Conservation (phyloP, 2,113 vertebrate genomes). For the Poicephalus meyeri region DNA sequence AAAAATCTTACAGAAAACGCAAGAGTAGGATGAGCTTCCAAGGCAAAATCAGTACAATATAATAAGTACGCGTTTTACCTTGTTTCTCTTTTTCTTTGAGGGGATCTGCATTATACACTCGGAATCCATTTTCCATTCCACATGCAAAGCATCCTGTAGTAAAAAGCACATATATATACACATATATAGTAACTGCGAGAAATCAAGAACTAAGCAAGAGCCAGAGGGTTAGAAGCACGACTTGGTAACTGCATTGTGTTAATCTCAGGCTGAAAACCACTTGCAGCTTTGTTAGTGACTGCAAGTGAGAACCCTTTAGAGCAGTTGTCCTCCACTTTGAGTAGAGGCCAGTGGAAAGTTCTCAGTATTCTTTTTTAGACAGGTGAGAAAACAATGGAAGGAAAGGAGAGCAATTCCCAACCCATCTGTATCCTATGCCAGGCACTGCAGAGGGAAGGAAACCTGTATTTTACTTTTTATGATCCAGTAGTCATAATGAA, state of each 20-base stretch:
- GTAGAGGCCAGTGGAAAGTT: neutral
- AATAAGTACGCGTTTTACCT: conserved; percentile 78
- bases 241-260: neutral
- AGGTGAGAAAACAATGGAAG: neutral
- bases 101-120: conserved; percentile 98
- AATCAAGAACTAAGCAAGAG: neutral
- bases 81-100: conserved; percentile 99
- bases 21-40: neutral
- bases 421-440: neutral
- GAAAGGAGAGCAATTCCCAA: neutral
- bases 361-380: neutral
- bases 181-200: neutral
- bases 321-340: neutral
- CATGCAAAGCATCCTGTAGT: conserved; percentile 95
- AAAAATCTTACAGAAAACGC: neutral
- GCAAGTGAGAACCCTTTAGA: neutral
- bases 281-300: neutral
- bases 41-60: neutral
- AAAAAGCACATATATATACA: conserved; percentile 1
- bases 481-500: neutral
- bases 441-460: neutral
- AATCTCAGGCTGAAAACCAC: neutral
- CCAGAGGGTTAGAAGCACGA: neutral
- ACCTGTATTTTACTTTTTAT: neutral
- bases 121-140: conserved; percentile 98